Percentiles rank a stretch among this genome's conserved stretches.
phyloP scores from a whole-genome alignment of 2,113 vertebrate species.

The Pardalotus punctatus region DNA sequence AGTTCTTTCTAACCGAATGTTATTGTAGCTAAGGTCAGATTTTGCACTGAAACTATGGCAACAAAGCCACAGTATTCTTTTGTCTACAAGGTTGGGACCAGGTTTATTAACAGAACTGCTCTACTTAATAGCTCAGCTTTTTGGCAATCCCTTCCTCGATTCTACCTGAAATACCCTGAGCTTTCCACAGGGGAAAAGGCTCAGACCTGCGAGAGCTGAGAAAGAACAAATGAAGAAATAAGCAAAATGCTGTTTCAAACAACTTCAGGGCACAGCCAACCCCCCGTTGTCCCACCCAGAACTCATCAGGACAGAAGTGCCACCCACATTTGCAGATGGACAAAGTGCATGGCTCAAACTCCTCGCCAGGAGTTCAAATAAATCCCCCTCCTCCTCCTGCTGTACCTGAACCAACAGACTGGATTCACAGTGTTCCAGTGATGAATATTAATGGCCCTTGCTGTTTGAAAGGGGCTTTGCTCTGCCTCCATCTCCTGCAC shows the following conservation, averaged over 20 bases:
- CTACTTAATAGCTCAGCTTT: slow-evolving; percentile 50
- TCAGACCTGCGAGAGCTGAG: not conserved
- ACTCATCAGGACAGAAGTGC: not conserved
- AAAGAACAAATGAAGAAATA: not conserved
- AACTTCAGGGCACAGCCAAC: not conserved
- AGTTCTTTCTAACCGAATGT: slow-evolving; percentile 73
- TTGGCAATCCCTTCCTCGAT: not conserved
- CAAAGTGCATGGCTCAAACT: rapidly evolving
- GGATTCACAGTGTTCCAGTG: rapidly evolving
- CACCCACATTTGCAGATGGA: not conserved
- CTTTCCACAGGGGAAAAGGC: not conserved
- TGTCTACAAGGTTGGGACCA: slow-evolving; percentile 55
- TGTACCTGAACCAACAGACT: not conserved
- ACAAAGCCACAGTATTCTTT: slow-evolving; percentile 72
- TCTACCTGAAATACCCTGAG: slow-evolving; percentile 44
- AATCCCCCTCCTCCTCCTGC: not conserved
- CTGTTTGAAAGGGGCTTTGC: not conserved
- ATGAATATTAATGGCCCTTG: not conserved
- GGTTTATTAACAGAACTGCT: slow-evolving; percentile 54
- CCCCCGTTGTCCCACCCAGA: not conserved
- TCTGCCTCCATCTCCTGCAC: not conserved
- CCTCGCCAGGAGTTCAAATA: not conserved
- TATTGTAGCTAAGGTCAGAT: slow-evolving; percentile 80
- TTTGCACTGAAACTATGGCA: slow-evolving; percentile 80
- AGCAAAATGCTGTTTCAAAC: not conserved